Percentiles rank a stretch among this genome's conserved stretches.
Evolutionary conservation across 64 coral and sea anemone species (phyloP).

Genomic region (Stichodactyla mertensii): DNA sequence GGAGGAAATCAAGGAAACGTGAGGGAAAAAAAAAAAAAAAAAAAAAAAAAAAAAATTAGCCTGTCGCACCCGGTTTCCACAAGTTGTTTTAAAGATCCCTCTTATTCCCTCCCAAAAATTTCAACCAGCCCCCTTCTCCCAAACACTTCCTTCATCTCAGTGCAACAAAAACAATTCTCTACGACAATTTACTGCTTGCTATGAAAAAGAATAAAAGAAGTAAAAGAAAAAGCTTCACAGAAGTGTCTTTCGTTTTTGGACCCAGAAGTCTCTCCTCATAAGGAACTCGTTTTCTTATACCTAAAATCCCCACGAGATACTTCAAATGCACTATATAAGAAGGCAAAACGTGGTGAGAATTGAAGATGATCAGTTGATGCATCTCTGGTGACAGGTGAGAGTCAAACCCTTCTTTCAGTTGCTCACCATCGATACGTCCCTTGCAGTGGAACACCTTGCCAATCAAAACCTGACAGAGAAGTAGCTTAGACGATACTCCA

Average conservation of each 20-base stretch:
- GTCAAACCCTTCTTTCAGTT: background rate
- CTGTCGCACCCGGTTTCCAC: no score
- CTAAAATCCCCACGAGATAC: background rate
- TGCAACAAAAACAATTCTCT: no score
- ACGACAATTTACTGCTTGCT: no score
- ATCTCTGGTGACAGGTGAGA: conserved; percentile 8
- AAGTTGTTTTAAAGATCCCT: no score
- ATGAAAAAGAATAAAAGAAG: no score
- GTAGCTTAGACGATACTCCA: background rate
- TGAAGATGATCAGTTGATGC: conserved; percentile 14
- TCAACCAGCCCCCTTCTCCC: no score
- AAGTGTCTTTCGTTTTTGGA: background rate
- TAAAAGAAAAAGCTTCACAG: no score
- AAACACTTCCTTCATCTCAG: no score
- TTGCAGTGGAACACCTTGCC: conserved; percentile 4
- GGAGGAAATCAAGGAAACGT: no score
- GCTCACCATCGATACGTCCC: background rate
- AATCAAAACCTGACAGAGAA: background rate
- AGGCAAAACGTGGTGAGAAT: background rate
- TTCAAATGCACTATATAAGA: conserved; percentile 14
- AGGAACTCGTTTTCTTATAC: background rate
- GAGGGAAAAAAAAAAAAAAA: no score
- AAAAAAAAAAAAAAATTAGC: no score
- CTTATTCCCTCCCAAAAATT: no score
- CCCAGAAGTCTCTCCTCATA: background rate